A percentile compares a stretch with the other conserved stretches of the same genome.
phyloP scores from a whole-genome alignment of 2,888 invertebrate genomes.

The Heliconius hortense region DNA sequence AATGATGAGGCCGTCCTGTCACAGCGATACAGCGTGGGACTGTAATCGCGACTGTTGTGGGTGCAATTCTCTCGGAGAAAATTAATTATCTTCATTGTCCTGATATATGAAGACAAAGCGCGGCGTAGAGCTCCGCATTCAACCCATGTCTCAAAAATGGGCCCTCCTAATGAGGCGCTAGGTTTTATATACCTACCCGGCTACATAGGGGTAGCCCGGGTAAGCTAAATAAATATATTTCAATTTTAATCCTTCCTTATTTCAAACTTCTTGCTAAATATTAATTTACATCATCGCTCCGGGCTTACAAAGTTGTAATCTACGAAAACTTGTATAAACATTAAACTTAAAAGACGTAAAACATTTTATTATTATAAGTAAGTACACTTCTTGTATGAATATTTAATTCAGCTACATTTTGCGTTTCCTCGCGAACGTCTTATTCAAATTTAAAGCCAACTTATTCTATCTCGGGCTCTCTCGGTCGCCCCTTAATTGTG shows the following conservation, averaged over 20 bases:
- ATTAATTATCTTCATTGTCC: background rate
- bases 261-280: background rate
- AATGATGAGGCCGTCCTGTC: no score
- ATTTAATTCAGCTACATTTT: constrained; percentile 29
- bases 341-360: constrained; percentile 18
- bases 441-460: constrained; percentile 41
- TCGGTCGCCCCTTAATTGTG: constrained; percentile 35
- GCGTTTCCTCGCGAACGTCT: constrained; percentile 33
- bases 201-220: background rate
- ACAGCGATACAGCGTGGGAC: no score
- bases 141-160: background rate
- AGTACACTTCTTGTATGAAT: constrained; percentile 30
- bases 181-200: background rate
- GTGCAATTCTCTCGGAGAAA: background rate
- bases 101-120: background rate
- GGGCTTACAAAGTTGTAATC: constrained; percentile 18
- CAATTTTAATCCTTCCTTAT: background rate
- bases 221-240: background rate
- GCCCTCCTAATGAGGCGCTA: background rate
- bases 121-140: background rate
- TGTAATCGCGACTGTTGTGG: background rate
- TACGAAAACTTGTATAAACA: constrained; percentile 3
- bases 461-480: constrained; percentile 35
- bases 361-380: constrained; percentile 27
- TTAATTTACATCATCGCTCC: background rate